phyloP scores from a whole-genome alignment of 2,797 vertebrate species.

The Tokudaia muenninki region DNA sequence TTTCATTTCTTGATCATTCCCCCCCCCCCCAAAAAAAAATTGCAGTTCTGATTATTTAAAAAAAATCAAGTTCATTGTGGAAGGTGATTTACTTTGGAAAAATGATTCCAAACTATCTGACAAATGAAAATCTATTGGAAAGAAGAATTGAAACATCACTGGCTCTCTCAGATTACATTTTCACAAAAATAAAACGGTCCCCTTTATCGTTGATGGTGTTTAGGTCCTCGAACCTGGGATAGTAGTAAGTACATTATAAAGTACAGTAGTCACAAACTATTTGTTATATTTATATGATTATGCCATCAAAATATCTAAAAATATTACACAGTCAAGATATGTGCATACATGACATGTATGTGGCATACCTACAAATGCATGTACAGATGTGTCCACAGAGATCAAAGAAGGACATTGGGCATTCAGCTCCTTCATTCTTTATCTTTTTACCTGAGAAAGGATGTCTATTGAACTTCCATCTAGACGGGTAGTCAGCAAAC shows the following conservation, averaged over 20 bases:
- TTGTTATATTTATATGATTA: neutral
- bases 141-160: neutral
- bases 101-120: neutral
- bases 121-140: neutral
- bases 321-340: neutral
- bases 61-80: neutral
- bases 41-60: neutral
- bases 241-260: neutral
- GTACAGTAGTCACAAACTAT: neutral
- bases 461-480: neutral
- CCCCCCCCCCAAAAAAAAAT: too few relatives aligned
- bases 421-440: neutral
- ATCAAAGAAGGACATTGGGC: neutral
- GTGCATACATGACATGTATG: too few relatives aligned
- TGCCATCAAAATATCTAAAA: conserved; percentile 4
- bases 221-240: neutral
- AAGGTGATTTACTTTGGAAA: neutral
- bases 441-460: neutral
- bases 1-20: neutral
- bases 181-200: neutral
- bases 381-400: neutral
- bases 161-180: neutral
- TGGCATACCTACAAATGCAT: neutral
- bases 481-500: neutral
- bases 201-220: neutral